Evolutionary conservation across 2,888 invertebrate genomes (phyloP).

Genomic region (Lamellibrachia columna): DNA sequence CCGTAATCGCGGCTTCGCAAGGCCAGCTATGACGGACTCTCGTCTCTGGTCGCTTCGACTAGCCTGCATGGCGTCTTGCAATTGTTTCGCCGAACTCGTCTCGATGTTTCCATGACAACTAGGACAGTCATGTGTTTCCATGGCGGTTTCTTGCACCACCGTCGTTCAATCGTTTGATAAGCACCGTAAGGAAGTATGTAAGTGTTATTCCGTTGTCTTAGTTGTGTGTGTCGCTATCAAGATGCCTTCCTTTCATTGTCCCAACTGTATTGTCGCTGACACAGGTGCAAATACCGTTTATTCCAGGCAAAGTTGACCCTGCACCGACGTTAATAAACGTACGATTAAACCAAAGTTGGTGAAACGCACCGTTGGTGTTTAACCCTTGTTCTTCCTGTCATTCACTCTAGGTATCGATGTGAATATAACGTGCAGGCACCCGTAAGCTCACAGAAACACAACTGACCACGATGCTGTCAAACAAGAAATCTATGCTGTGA

Average conservation of each 20-base stretch:
- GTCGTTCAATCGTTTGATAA: background rate
- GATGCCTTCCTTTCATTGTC: background rate
- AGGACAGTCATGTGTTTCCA: background rate
- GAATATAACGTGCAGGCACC: background rate
- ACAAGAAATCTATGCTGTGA: background rate
- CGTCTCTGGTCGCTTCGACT: background rate
- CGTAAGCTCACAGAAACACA: background rate
- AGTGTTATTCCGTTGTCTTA: background rate
- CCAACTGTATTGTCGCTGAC: background rate
- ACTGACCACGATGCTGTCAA: background rate
- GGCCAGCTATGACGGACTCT: background rate
- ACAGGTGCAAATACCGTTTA: background rate
- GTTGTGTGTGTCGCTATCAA: background rate
- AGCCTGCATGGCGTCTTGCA: background rate
- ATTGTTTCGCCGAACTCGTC: background rate
- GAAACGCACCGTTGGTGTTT: background rate
- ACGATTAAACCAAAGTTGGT: background rate
- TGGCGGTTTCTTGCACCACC: background rate
- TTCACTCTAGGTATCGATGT: background rate
- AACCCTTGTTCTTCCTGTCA: background rate
- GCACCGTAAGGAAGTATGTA: background rate
- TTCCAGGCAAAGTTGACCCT: background rate
- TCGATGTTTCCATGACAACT: background rate
- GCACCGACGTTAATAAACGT: background rate
- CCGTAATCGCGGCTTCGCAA: background rate